Conservation (phyloP, 2,888 invertebrate genomes). For the Mystacides longicornis region DNA sequence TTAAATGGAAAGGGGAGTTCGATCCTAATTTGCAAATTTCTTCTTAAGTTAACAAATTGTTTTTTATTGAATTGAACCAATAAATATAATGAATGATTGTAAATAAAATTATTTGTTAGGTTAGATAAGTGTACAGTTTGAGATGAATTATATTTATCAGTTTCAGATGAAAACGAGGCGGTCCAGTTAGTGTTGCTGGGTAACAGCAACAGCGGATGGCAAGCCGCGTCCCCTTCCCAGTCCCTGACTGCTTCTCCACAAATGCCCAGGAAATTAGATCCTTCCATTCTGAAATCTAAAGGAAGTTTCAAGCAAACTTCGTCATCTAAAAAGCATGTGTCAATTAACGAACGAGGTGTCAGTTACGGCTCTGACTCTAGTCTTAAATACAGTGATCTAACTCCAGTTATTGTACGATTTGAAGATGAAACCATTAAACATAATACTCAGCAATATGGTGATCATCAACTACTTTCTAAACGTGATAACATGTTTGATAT, state of each 20-base stretch:
- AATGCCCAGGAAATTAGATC: conserved; percentile 34
- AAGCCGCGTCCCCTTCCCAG: conserved; percentile 29
- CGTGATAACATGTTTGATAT: conserved; percentile 10
- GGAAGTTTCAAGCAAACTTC: conserved; percentile 32
- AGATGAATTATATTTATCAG: no score
- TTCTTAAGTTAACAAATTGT: no score
- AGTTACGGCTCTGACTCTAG: conserved; percentile 22
- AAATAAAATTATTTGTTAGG: no score
- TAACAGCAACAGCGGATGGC: conserved; percentile 30
- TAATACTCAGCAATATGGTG: conserved; percentile 7
- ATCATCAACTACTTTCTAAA: conserved; percentile 4
- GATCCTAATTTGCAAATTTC: no score
- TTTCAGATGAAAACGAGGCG: conserved; percentile 38
- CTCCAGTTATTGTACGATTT: conserved; percentile 45
- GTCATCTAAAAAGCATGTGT: conserved; percentile 22
- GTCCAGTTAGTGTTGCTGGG: conserved; percentile 33
- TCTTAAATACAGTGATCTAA: conserved; percentile 27
- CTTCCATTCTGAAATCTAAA: conserved; percentile 36
- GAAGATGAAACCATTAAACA: conserved; percentile 39
- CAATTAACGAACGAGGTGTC: conserved; percentile 22
- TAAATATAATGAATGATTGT: no score
- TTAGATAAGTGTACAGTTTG: no score
- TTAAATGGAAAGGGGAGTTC: no score
- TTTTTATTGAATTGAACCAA: no score
- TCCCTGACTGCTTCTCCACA: conserved; percentile 33